These are phyloP conservation scores for Podotricha telesiphe DNA, from an alignment of 2,888 invertebrate genomes.

Conservation along the genomic window DNA sequence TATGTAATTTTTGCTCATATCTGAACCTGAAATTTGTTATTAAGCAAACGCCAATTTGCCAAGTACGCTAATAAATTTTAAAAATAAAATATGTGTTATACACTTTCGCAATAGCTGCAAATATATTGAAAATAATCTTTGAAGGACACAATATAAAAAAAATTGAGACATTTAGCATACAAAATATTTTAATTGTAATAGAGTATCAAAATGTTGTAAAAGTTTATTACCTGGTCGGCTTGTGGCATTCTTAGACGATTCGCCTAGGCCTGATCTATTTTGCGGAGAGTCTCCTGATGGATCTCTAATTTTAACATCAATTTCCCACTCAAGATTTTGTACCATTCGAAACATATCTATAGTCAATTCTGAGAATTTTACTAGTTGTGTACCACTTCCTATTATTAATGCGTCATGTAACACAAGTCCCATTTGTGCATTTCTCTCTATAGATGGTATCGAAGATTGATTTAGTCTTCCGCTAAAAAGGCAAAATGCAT, in stretches of 20 bases:
- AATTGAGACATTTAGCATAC: no score
- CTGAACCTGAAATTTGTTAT: not conserved
- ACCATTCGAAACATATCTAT: conserved; percentile 99
- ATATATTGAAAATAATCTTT: not conserved
- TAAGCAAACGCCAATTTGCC: not conserved
- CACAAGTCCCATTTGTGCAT: conserved; percentile 92
- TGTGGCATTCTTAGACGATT: conserved; percentile 62
- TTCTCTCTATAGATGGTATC: conserved; percentile 93
- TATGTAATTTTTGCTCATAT: not conserved
- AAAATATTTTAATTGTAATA: no score
- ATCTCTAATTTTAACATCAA: conserved; percentile 91
- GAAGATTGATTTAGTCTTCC: conserved; percentile 41
- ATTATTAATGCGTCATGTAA: conserved; percentile 97
- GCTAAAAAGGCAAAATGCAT: conserved; percentile 25
- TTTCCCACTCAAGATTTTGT: conserved; percentile 96
- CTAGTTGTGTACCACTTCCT: conserved; percentile 96
- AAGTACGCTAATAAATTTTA: not conserved
- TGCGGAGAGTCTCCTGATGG: conserved; percentile 78
- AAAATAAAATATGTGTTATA: no score
- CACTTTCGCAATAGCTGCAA: not conserved
- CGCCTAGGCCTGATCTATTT: conserved; percentile 69
- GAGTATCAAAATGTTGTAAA: not conserved
- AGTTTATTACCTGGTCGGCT: conserved; percentile 55
- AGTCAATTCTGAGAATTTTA: conserved; percentile 97
- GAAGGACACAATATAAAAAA: no score